These are phyloP conservation scores for Hyphantria cunea DNA, from an alignment of 1,140 invertebrate species.

Conservation along the genomic window DNA sequence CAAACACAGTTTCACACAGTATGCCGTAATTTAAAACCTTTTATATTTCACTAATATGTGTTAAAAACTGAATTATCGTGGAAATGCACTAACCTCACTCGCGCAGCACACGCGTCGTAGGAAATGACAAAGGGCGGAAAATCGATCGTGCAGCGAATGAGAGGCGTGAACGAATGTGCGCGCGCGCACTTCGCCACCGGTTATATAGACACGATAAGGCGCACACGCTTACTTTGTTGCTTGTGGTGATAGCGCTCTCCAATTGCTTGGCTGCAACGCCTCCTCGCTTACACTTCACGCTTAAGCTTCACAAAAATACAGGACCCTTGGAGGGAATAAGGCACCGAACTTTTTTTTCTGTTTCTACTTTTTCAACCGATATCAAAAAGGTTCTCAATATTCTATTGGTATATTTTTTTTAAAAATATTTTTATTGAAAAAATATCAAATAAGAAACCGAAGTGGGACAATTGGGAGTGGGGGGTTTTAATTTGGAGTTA, in stretches of 20 bases:
- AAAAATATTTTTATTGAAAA: too few relatives aligned
- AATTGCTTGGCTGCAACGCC: constrained; percentile 6
- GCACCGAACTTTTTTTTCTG: too few relatives aligned
- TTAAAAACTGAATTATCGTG: constrained; percentile 46
- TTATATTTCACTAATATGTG: too few relatives aligned
- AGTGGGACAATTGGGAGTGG: too few relatives aligned
- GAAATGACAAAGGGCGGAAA: constrained; percentile 63
- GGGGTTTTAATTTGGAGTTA: too few relatives aligned
- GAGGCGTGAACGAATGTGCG: constrained; percentile 65
- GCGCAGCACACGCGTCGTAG: constrained; percentile 60
- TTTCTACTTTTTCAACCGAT: too few relatives aligned
- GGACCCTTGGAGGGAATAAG: too few relatives aligned
- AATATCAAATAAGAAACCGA: too few relatives aligned
- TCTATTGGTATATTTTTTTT: too few relatives aligned
- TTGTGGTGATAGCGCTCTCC: too few relatives aligned
- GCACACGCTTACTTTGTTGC: constrained; percentile 27
- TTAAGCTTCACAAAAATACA: too few relatives aligned
- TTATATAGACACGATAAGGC: constrained; percentile 70
- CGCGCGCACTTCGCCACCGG: constrained; percentile 55
- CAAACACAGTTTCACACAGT: constrained; percentile 1
- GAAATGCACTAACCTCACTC: constrained; percentile 71
- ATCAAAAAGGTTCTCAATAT: too few relatives aligned
- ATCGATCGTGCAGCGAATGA: constrained; percentile 57
- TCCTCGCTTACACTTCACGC: constrained; percentile 11
- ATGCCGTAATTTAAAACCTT: constrained; percentile 4